These are phyloP conservation scores for Hippopotamyrus pictus DNA, from an alignment of 2,797 vertebrate genomes.

Conservation along the genomic window DNA sequence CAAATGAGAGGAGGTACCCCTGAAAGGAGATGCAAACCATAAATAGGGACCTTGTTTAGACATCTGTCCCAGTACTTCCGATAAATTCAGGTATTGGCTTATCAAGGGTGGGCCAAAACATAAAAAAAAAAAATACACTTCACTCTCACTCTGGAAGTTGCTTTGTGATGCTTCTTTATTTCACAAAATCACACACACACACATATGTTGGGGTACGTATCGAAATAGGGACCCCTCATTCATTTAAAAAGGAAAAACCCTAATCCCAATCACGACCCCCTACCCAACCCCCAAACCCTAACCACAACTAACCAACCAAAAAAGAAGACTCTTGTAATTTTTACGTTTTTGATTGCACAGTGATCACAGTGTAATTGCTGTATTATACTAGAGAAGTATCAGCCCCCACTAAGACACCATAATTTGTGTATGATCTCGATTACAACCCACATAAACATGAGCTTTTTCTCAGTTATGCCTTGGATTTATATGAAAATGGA, in stretches of 20 bases:
- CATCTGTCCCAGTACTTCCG: background rate
- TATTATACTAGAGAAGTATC: background rate
- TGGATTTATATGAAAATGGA: background rate
- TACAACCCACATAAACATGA: background rate
- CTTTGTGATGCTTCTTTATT: background rate
- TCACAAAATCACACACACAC: background rate
- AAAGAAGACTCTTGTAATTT: background rate
- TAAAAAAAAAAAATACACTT: background rate
- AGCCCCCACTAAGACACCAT: background rate
- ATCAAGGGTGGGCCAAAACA: background rate
- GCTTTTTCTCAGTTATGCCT: background rate
- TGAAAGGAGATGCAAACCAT: background rate
- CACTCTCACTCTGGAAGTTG: background rate
- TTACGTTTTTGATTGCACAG: background rate
- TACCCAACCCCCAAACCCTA: no score
- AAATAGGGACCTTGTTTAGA: background rate
- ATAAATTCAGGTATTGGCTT: background rate
- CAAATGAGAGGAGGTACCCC: background rate
- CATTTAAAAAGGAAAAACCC: background rate
- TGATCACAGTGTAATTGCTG: background rate
- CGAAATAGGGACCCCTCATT: background rate
- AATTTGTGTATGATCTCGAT: background rate
- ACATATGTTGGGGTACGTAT: background rate
- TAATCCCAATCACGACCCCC: no score
- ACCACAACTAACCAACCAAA: no score